These are phyloP conservation scores for Toxotes chatareus DNA, from an alignment of 2,113 vertebrate genomes.

Conservation along the genomic window DNA sequence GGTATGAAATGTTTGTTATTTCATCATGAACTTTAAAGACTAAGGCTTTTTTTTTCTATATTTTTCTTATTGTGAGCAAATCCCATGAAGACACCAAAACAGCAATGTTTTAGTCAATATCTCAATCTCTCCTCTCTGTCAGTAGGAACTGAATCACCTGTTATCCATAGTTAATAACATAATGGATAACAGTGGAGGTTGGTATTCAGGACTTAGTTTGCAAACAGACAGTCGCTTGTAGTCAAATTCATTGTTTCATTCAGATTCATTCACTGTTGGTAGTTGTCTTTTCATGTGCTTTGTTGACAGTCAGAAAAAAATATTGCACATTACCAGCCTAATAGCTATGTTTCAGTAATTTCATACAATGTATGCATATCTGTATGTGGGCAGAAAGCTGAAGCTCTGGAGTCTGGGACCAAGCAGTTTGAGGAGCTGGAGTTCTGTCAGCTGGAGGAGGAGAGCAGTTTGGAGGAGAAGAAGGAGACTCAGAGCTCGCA, in stretches of 20 bases:
- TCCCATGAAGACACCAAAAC: slow-evolving; percentile 26
- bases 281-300: slow-evolving; percentile 29
- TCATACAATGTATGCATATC: slow-evolving; percentile 10
- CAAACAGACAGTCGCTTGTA: not conserved
- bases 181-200: not conserved
- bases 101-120: not conserved
- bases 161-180: too few relatives aligned
- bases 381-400: slow-evolving; percentile 86
- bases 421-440: slow-evolving; percentile 98
- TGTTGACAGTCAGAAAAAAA: slow-evolving; percentile 4
- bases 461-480: slow-evolving; percentile 94
- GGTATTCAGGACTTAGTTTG: not conserved
- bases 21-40: not conserved
- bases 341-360: slow-evolving; percentile 11
- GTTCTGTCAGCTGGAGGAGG: slow-evolving; percentile 96
- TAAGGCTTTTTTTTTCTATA: not conserved
- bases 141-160: not conserved
- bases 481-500: slow-evolving; percentile 87
- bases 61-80: slow-evolving; percentile 27
- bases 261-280: not conserved
- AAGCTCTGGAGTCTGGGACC: slow-evolving; percentile 89
- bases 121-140: not conserved
- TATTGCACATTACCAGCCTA: not conserved
- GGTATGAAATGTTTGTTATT: slow-evolving; percentile 23
- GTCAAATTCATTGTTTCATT: not conserved